phyloP scores from a whole-genome alignment of 2,888 invertebrate species.

The Gasteruption jaculator region DNA sequence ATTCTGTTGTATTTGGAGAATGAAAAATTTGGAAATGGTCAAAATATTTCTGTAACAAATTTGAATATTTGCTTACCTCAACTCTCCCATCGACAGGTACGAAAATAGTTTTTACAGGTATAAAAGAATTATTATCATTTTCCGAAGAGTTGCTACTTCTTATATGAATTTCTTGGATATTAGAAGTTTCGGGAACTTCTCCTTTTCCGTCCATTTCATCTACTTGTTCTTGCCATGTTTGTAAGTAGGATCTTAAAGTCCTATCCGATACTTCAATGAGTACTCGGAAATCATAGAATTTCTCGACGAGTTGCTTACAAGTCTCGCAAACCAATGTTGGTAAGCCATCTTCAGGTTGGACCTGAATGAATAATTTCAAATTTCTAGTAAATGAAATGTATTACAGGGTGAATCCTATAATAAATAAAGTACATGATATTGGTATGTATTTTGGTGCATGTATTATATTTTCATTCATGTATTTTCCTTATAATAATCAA shows the following conservation, averaged over 20 bases:
- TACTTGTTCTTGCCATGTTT: constrained; percentile 10
- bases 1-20: neutral
- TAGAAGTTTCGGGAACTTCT: constrained; percentile 14
- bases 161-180: constrained; percentile 15
- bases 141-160: constrained; percentile 2
- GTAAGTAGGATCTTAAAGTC: constrained; percentile 30
- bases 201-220: neutral
- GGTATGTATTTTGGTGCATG: too few relatives aligned
- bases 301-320: constrained; percentile 32
- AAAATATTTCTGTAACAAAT: too few relatives aligned
- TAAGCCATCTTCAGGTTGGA: constrained; percentile 32
- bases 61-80: constrained; percentile 23
- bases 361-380: constrained; percentile 24
- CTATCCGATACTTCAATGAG: constrained; percentile 36
- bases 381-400: neutral
- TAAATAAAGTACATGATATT: constrained; percentile 3
- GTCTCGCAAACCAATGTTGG: constrained; percentile 32
- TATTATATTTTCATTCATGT: too few relatives aligned
- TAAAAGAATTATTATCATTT: constrained; percentile 9
- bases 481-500: too few relatives aligned
- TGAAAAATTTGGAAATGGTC: too few relatives aligned
- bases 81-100: constrained; percentile 20
- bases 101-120: constrained; percentile 21
- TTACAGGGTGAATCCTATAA: constrained; percentile 5
- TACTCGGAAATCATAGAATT: constrained; percentile 34